A percentile compares a stretch with the other conserved stretches of the same genome.
phyloP scores from a whole-genome alignment of 2,113 vertebrate species.

The Ictidomys tridecemlineatus region DNA sequence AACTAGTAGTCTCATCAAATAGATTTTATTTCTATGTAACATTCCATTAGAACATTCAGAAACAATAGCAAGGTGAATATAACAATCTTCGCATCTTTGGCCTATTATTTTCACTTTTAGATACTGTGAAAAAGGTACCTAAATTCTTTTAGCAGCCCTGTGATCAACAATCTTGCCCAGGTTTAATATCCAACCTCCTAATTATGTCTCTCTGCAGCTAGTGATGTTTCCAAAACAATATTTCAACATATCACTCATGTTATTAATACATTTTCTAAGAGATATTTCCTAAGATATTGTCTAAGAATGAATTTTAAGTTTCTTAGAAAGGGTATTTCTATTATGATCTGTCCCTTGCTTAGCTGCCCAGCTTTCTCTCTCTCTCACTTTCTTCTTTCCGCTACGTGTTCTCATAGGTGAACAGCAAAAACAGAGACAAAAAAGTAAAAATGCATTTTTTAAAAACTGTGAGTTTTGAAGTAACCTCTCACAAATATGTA shows the following conservation, averaged over 20 bases:
- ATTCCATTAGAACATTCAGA: neutral
- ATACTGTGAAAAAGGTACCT: neutral
- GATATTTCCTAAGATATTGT: neutral
- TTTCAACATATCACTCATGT: neutral
- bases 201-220: neutral
- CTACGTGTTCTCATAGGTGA: neutral
- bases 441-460: neutral
- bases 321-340: neutral
- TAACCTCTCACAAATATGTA: neutral
- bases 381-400: neutral
- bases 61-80: neutral
- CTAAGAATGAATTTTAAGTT: neutral
- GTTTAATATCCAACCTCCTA: slow-evolving; percentile 1
- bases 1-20: neutral
- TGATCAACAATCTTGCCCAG: neutral
- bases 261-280: neutral
- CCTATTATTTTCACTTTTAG: neutral
- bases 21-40: neutral
- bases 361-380: neutral
- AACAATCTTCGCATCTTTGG: neutral
- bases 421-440: neutral
- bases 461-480: neutral
- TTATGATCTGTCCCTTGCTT: neutral
- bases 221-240: slow-evolving; percentile 20
- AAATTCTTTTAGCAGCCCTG: neutral